phyloP scores from a whole-genome alignment of 2,797 vertebrate species.

The Sebastes baramenuke region DNA sequence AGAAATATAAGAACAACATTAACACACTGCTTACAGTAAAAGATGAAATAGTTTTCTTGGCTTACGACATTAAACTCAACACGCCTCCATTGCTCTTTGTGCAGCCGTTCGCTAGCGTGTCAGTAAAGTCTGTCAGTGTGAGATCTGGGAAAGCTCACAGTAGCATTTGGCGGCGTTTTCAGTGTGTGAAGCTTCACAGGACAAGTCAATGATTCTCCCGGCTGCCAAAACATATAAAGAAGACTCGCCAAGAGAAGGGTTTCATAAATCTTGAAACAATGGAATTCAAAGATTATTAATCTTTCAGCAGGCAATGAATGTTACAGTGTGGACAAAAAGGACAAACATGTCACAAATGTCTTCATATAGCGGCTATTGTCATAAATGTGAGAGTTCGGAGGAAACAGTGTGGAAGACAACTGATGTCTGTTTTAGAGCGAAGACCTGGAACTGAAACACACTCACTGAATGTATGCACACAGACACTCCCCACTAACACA shows the following conservation, averaged over 20 bases:
- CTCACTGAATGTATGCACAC: conserved; percentile 1
- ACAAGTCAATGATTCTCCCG: conserved; percentile 66
- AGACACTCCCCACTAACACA: conserved; percentile 39
- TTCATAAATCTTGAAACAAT: conserved; percentile 71
- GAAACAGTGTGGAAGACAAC: conserved; percentile 51
- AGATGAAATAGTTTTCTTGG: conserved; percentile 12
- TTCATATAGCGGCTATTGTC: conserved; percentile 19
- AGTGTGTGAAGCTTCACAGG: conserved; percentile 69
- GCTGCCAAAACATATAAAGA: conserved; percentile 67
- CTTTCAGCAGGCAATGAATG: conserved; percentile 58
- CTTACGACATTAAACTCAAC: background rate
- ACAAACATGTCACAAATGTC: conserved; percentile 29
- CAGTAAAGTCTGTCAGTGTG: conserved; percentile 36
- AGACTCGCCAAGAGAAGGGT: conserved; percentile 34
- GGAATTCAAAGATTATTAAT: conserved; percentile 63
- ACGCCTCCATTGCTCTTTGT: conserved; percentile 12
- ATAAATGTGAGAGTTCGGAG: conserved; percentile 51
- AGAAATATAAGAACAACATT: background rate
- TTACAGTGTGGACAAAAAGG: conserved; percentile 40
- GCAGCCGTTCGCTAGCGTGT: conserved; percentile 35
- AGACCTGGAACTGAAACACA: conserved; percentile 58
- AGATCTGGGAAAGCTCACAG: conserved; percentile 72
- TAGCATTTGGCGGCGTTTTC: conserved; percentile 66
- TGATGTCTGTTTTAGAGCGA: conserved; percentile 63
- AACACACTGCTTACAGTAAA: background rate